Evolutionary conservation across 2,113 vertebrate species (phyloP).

Genomic region (Vulpes vulpes): DNA sequence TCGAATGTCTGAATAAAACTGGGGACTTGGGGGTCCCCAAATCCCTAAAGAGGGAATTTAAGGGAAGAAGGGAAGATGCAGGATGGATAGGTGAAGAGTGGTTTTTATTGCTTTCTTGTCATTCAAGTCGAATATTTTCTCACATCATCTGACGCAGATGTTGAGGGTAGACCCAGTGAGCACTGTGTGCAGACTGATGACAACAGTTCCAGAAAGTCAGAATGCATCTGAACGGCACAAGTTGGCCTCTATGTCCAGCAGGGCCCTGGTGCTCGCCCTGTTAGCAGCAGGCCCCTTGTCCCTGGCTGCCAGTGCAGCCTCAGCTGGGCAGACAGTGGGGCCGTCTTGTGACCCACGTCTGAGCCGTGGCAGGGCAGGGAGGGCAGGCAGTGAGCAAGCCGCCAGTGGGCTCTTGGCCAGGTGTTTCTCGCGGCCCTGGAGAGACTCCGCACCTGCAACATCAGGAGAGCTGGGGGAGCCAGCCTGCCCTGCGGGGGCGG

Average conservation of each 20-base stretch:
- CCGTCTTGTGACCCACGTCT: neutral
- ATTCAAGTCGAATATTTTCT: neutral
- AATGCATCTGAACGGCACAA: too few relatives aligned
- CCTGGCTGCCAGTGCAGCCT: too few relatives aligned
- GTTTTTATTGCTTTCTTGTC: neutral
- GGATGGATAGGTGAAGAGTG: neutral
- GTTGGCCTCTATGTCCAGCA: neutral
- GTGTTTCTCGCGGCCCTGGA: neutral
- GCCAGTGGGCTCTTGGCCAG: too few relatives aligned
- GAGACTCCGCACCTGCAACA: neutral
- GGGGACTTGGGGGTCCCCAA: neutral
- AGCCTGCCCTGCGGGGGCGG: too few relatives aligned
- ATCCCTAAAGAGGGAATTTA: neutral
- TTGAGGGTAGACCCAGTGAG: neutral
- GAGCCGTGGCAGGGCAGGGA: neutral
- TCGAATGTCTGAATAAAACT: neutral
- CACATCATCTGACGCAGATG: neutral
- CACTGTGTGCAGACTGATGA: neutral
- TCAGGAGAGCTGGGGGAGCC: neutral
- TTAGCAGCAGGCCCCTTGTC: neutral
- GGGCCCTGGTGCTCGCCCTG: too few relatives aligned
- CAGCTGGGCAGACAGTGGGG: too few relatives aligned
- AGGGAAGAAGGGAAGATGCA: neutral
- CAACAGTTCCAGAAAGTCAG: neutral
- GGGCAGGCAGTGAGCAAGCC: too few relatives aligned